Evolutionary conservation across 2,888 invertebrate species (phyloP).

Genomic region (Drosophila yooni): DNA sequence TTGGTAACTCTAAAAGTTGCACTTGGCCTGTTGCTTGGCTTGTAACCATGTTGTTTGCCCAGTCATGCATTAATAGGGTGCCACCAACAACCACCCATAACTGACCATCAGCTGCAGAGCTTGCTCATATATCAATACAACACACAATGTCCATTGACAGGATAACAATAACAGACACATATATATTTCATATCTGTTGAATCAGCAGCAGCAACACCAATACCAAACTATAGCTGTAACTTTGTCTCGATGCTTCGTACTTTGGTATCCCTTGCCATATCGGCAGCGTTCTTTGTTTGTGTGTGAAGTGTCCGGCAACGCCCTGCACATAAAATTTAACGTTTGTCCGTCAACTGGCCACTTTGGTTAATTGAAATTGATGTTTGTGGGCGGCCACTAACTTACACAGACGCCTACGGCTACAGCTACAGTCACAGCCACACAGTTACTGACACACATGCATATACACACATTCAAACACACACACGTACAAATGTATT

Average conservation of each 20-base stretch:
- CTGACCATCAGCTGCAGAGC: background rate
- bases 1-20: slow-evolving; percentile 25
- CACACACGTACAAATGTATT: slow-evolving; percentile 10
- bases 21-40: slow-evolving; percentile 31
- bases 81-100: slow-evolving; percentile 12
- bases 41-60: slow-evolving; percentile 11
- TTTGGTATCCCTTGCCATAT: slow-evolving; percentile 34
- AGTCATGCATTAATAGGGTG: background rate
- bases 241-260: slow-evolving; percentile 55
- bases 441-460: background rate
- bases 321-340: slow-evolving; percentile 78
- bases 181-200: slow-evolving; percentile 20
- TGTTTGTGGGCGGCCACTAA: slow-evolving; percentile 68
- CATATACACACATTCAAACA: slow-evolving; percentile 11
- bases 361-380: slow-evolving; percentile 81
- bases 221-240: slow-evolving; percentile 35
- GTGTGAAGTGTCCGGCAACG: slow-evolving; percentile 48
- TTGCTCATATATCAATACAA: slow-evolving; percentile 47
- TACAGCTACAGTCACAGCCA: background rate
- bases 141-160: slow-evolving; percentile 50
- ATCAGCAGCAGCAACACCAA: slow-evolving; percentile 25
- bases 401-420: slow-evolving; percentile 29
- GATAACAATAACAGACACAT: slow-evolving; percentile 19
- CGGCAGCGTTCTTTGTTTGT: background rate
- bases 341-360: slow-evolving; percentile 77